Evolutionary conservation across 2,888 invertebrate genomes (phyloP).

Genomic region (Diogma glabrata): DNA sequence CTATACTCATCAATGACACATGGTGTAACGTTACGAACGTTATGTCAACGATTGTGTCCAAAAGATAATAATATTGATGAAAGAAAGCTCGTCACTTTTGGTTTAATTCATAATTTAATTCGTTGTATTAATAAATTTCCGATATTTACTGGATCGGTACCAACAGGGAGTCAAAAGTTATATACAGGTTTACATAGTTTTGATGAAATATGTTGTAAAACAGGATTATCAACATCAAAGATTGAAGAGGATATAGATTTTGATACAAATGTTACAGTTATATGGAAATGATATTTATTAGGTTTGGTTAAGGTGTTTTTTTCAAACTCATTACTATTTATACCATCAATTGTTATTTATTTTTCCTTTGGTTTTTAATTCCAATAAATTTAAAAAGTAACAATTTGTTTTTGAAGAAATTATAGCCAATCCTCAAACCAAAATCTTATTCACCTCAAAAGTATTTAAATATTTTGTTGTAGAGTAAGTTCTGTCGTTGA

Average conservation of each 20-base stretch:
- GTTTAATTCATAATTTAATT: slow-evolving; percentile 45
- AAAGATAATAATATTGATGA: slow-evolving; percentile 39
- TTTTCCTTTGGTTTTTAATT: too few relatives aligned
- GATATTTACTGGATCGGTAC: slow-evolving; percentile 37
- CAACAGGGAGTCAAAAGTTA: slow-evolving; percentile 45
- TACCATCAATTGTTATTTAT: too few relatives aligned
- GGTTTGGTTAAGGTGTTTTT: too few relatives aligned
- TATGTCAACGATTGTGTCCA: slow-evolving; percentile 56
- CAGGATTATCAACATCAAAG: slow-evolving; percentile 59
- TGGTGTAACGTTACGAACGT: slow-evolving; percentile 55
- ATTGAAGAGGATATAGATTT: slow-evolving; percentile 73
- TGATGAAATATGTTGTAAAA: slow-evolving; percentile 85
- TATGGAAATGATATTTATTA: slow-evolving; percentile 73
- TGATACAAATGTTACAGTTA: slow-evolving; percentile 67
- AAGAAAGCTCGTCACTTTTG: slow-evolving; percentile 44
- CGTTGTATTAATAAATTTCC: slow-evolving; percentile 45
- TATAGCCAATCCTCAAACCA: too few relatives aligned
- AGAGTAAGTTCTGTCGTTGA: too few relatives aligned
- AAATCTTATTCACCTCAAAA: too few relatives aligned
- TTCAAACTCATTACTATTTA: too few relatives aligned
- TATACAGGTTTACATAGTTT: slow-evolving; percentile 72
- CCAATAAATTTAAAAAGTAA: too few relatives aligned
- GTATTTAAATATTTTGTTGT: too few relatives aligned
- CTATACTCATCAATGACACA: slow-evolving; percentile 58
- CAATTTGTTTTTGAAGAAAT: too few relatives aligned